These are phyloP conservation scores for Drosophila pectinifera DNA, from an alignment of 1,140 invertebrate species.

Conservation along the genomic window DNA sequence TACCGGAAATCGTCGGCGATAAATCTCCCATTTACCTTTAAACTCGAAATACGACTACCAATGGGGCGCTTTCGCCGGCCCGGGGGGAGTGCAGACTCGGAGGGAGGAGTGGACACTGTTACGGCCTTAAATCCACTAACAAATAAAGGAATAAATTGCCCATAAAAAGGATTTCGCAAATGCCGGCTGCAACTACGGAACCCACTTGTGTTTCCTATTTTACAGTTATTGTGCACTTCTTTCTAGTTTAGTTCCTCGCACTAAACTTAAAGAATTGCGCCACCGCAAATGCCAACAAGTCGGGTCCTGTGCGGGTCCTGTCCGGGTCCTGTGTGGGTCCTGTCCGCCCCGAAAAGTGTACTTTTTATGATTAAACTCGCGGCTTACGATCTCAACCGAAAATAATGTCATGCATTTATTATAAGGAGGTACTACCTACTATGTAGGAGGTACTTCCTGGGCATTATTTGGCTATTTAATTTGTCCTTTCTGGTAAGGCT, in stretches of 20 bases:
- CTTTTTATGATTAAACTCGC: slow-evolving; percentile 1
- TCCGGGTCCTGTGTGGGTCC: no score
- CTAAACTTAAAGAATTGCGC: slow-evolving; percentile 30
- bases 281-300: slow-evolving; percentile 36
- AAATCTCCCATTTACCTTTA: slow-evolving; percentile 82
- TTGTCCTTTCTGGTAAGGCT: no score
- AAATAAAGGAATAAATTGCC: slow-evolving; percentile 82
- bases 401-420: neutral
- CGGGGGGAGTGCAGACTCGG: slow-evolving; percentile 9
- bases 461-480: no score
- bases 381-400: neutral
- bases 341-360: slow-evolving; percentile 1
- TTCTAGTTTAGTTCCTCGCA: slow-evolving; percentile 41
- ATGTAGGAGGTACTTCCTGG: no score
- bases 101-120: slow-evolving; percentile 52
- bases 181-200: slow-evolving; percentile 73
- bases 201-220: slow-evolving; percentile 70
- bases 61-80: slow-evolving; percentile 35
- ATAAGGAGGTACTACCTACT: no score
- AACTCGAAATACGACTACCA: slow-evolving; percentile 75
- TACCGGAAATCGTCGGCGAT: slow-evolving; percentile 74
- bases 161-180: slow-evolving; percentile 82
- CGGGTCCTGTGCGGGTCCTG: slow-evolving; percentile 5
- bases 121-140: slow-evolving; percentile 80
- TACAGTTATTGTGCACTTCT: slow-evolving; percentile 58